Evolutionary conservation across 2,888 invertebrate genomes (phyloP), one percentile per base, ranked within the genome.

Genomic region (Lithophane socia): DNA sequence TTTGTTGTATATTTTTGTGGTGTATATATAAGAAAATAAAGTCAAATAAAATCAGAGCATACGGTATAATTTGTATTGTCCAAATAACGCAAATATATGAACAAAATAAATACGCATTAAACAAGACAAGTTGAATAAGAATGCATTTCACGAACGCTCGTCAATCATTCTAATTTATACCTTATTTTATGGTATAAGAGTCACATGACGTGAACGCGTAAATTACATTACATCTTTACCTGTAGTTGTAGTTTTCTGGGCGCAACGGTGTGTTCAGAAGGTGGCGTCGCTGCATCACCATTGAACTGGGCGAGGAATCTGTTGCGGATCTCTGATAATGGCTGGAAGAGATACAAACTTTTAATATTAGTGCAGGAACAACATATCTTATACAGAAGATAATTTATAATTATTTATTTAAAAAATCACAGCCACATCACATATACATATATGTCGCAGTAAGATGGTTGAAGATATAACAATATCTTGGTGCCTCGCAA

Each of bases 311-410:
- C 95, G 74, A 96, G 87, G 86, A 94, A 96, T 78, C 96, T 92
- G 80, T 96, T 95, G 77, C 97, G 96, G 64, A 97, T 94, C 89
- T 97, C 97, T 0, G 97, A 97, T 12, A 97, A 86, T 0, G 97
- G 97, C 97, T 97, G 92, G 0, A 82, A 21, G 21, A 0, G 8
- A 52, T 21, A 21, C 8, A 21, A 52, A 52, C 21, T 52, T 52
- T 52, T 52, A 52, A 52, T 21, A 52, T 8, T 18, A 2, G 52
- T 21, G 52, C 21, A 21, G 3, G 18, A 52, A 52, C 18, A 8
- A 18, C 8, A 9, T 52, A 21, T 21, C 8, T 52, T 52, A 21
- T 52, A 52, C 52, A 18, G 3, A 52, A 18, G 52, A 52, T 52
- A 52, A 7, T 52, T 18, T 52, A 18, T 52, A 52, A 49, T 49